Percentiles rank a stretch among this genome's conserved stretches.
Evolutionary conservation across 1,140 invertebrate genomes (phyloP).

Genomic region (Lordiphosa clarofinis): DNA sequence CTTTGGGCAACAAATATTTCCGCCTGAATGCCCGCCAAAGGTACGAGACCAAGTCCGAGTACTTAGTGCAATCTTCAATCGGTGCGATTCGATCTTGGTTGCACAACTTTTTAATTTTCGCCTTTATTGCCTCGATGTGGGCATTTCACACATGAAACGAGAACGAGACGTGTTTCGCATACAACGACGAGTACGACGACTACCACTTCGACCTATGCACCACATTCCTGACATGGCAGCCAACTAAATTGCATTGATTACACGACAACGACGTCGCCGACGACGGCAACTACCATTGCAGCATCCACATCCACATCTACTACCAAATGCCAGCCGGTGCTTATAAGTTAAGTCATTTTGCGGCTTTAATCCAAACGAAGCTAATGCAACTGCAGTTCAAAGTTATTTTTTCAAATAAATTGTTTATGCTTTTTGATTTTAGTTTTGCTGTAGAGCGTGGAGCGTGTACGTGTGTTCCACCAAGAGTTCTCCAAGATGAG

Average conservation of each 20-base stretch:
- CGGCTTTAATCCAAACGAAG: slow-evolving; percentile 26
- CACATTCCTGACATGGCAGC: slow-evolving; percentile 54
- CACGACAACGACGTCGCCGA: slow-evolving; percentile 27
- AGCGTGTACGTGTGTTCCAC: slow-evolving; percentile 19
- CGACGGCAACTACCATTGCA: slow-evolving; percentile 1
- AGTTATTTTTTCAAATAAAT: slow-evolving; percentile 70
- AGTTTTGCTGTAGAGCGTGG: slow-evolving; percentile 36
- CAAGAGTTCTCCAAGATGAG: slow-evolving; percentile 33
- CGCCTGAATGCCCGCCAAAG: slow-evolving; percentile 49
- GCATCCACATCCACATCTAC: slow-evolving; percentile 33
- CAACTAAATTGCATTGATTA: slow-evolving; percentile 69
- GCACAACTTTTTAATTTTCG: slow-evolving; percentile 28
- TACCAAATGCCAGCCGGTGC: slow-evolving; percentile 53
- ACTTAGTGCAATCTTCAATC: slow-evolving; percentile 39
- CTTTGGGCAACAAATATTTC: slow-evolving; percentile 54
- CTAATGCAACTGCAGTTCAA: slow-evolving; percentile 43
- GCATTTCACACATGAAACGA: slow-evolving; percentile 38
- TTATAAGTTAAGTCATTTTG: slow-evolving; percentile 74
- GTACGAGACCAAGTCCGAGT: background rate
- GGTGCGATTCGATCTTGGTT: slow-evolving; percentile 21
- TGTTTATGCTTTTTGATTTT: slow-evolving; percentile 72
- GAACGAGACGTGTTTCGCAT: slow-evolving; percentile 46
- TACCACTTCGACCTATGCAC: slow-evolving; percentile 48
- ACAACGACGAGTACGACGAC: slow-evolving; percentile 1
- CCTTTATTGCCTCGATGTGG: slow-evolving; percentile 11